Percentiles rank a stretch among this genome's conserved stretches.
These are phyloP conservation scores for Smutsia temminckii DNA, from an alignment of 2,797 vertebrate genomes.

Conservation along the genomic window DNA sequence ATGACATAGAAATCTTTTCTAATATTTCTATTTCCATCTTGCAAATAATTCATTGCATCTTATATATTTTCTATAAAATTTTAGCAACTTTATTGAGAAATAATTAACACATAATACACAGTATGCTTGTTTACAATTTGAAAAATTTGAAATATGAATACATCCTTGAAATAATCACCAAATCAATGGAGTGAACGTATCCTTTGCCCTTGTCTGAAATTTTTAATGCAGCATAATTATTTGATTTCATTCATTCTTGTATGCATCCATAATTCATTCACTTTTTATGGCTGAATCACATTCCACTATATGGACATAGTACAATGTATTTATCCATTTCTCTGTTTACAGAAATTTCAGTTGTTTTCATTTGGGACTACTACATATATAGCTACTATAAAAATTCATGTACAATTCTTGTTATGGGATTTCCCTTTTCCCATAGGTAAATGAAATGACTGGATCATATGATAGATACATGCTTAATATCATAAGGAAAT, in stretches of 20 bases:
- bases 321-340: not conserved
- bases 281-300: not conserved
- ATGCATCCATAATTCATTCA: not conserved
- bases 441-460: not conserved
- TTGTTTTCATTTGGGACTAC: not conserved
- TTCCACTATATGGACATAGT: not conserved
- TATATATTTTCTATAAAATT: not conserved
- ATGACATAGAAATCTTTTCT: not conserved
- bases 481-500: not conserved
- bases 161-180: not conserved
- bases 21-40: not conserved
- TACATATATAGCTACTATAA: not conserved
- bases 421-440: not conserved
- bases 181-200: not conserved
- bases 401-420: not conserved
- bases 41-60: not conserved
- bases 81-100: not conserved
- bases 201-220: not conserved
- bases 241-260: not conserved
- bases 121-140: not conserved
- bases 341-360: not conserved
- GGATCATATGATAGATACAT: not conserved
- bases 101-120: not conserved
- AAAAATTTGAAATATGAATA: not conserved
- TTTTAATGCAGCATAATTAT: not conserved